Base-by-base conservation (phyloP, 2,113 vertebrate species). In the Scortum barcoo region DNA sequence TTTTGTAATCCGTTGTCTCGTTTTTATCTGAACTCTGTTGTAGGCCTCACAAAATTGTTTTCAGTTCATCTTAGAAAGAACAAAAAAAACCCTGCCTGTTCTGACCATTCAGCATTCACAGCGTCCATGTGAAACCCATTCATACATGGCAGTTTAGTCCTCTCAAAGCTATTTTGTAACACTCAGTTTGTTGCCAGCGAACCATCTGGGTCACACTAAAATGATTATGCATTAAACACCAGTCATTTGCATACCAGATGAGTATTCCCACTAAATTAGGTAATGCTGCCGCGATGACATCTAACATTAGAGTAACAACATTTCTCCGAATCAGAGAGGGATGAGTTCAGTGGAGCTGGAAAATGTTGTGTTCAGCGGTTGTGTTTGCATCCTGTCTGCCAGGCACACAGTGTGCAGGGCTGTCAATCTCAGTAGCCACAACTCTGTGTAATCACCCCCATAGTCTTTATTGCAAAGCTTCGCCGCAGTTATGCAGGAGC, bases 201-300 rank as follows among this genome's bases (percentile, higher is more conserved):
- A 72, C 80, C 81, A 85, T 81, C 42, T 83, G 73, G 81, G 85
- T 87, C 85, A 88, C 78, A 28, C 51, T 87, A 73, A 87, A 81
- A 40, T 38, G 72, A 87, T 92, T 77, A 85, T 75, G 83, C 71
- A 83, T 92, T 86, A 79, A 81, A 80, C 76, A 87, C 33, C 65
- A 74, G 68, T 56, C 70, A 46, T 80, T 86, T 90, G 76, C 78
- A 66, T 50, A 70, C 50, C 80, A 66, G 61, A 80, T 53, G 17
- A 81, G 50, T 30, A 46, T 63, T 77, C 62, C 42, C 17, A 3
- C 46, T 48, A 42, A 84, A 65, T 65, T 78, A 78, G 46, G 80
- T 76, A 51, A 80, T 80, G 19, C 42, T 66, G 44, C 33, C 17
- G 6, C 71, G 13, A 2, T 38, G 22, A 53, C 44, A 72, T 81